Conservation (phyloP, 1,140 invertebrate species). For the Drosophila serrata region DNA sequence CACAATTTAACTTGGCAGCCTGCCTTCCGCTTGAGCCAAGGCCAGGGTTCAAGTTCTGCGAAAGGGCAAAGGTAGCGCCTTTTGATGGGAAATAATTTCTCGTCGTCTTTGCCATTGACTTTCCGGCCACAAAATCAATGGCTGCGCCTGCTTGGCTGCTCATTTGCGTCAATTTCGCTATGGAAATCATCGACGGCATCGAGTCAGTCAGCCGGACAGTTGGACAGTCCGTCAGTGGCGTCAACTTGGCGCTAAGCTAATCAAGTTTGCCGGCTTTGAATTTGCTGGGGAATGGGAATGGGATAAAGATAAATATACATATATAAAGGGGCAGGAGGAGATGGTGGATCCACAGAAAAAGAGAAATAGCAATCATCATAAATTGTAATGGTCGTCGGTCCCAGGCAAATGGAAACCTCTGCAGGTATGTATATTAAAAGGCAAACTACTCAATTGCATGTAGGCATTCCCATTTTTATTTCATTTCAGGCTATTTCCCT, state of each 20-base stretch:
- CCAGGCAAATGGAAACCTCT: constrained; percentile 60
- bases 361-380: constrained; percentile 75
- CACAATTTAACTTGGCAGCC: constrained; percentile 27
- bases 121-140: constrained; percentile 62
- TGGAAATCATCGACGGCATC: constrained; percentile 56
- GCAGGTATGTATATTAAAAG: constrained; percentile 31
- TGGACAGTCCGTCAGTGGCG: constrained; percentile 30
- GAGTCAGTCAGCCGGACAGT: constrained; percentile 31
- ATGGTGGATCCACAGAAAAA: constrained; percentile 11
- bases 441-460: constrained; percentile 39
- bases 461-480: constrained; percentile 52
- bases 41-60: constrained; percentile 75
- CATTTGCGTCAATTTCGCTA: constrained; percentile 72
- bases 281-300: constrained; percentile 16
- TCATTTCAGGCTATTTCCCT: constrained; percentile 40
- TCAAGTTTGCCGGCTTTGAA: constrained; percentile 65
- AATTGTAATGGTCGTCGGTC: constrained; percentile 69
- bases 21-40: constrained; percentile 33
- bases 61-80: constrained; percentile 49
- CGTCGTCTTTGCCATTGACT: constrained; percentile 25
- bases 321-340: background rate
- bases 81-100: constrained; percentile 63
- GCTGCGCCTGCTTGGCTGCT: constrained; percentile 50
- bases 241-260: constrained; percentile 73
- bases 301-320: constrained; percentile 5